These are phyloP conservation scores for Triplophysa tibetana DNA, from an alignment of 2,113 vertebrate species.

Conservation along the genomic window DNA sequence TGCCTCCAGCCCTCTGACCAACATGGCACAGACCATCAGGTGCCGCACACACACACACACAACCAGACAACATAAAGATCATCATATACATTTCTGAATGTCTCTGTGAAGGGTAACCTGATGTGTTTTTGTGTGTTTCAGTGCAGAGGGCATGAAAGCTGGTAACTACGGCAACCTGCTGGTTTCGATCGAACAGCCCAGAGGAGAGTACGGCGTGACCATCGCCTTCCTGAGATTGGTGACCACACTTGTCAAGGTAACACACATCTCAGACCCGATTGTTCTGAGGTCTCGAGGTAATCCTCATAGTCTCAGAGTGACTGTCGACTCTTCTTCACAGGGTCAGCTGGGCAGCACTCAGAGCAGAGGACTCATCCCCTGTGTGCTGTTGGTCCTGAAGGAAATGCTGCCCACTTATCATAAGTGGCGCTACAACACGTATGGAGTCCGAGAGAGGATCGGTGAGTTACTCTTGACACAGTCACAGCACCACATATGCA, in stretches of 20 bases:
- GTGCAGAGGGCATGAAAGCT: constrained; percentile 96
- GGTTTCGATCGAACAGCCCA: constrained; percentile 91
- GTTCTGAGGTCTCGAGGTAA: neutral
- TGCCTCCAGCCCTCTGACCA: constrained; percentile 84
- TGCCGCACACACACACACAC: constrained; percentile 58
- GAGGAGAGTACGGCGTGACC: constrained; percentile 92
- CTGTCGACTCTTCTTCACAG: constrained; percentile 65
- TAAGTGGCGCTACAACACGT: constrained; percentile 93
- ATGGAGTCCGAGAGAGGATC: constrained; percentile 89
- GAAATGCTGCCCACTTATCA: constrained; percentile 98
- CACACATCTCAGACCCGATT: neutral
- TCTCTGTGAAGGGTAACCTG: neutral
- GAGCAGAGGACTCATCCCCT: constrained; percentile 91
- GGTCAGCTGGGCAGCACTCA: constrained; percentile 96
- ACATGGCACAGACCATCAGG: constrained; percentile 88
- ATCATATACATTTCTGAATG: neutral
- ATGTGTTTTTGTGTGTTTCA: constrained; percentile 57
- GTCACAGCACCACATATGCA: neutral
- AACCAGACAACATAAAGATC: neutral
- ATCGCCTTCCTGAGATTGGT: constrained; percentile 89
- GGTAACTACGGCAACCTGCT: constrained; percentile 92
- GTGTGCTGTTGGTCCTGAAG: constrained; percentile 92
- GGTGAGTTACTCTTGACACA: constrained; percentile 71
- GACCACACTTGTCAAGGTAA: constrained; percentile 91
- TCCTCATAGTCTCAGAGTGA: neutral